Evolutionary conservation across 23 tunicate genomes (phyloP).

Genomic region (Styela clava): DNA sequence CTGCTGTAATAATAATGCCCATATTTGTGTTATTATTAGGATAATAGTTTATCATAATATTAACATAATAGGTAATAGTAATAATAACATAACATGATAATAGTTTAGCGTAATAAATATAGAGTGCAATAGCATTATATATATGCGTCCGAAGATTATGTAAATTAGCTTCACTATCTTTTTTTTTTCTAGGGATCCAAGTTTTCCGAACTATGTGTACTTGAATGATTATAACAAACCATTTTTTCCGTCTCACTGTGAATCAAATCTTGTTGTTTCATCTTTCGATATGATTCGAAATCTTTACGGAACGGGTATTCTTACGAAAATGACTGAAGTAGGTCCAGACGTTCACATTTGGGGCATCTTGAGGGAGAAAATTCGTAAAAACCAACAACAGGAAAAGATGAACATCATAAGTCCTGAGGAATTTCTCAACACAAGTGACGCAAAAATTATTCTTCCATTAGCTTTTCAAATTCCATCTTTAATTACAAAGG

Average conservation of each 20-base stretch:
- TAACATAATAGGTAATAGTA: too few species aligned
- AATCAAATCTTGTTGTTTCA: neutral
- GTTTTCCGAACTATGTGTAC: neutral
- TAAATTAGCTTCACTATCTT: too few species aligned
- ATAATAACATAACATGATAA: too few species aligned
- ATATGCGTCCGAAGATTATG: too few species aligned
- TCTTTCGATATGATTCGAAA: neutral
- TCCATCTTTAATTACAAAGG: too few species aligned
- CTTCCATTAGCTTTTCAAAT: neutral
- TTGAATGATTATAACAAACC: neutral
- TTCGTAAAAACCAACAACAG: neutral
- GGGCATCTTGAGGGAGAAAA: neutral
- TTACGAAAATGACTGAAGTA: neutral
- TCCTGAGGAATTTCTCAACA: neutral
- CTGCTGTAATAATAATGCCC: too few species aligned
- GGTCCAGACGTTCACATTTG: neutral
- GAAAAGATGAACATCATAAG: neutral
- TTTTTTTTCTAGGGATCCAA: too few species aligned
- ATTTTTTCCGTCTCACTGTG: neutral
- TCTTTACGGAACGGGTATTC: neutral
- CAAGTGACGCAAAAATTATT: too few species aligned
- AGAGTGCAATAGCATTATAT: too few species aligned
- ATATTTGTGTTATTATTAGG: too few species aligned
- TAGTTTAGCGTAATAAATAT: too few species aligned
- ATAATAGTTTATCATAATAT: too few species aligned